A percentile compares a stretch with the other conserved stretches of the same genome.
phyloP scores from a whole-genome alignment of 2,113 vertebrate genomes.

The Trachemys scripta region DNA sequence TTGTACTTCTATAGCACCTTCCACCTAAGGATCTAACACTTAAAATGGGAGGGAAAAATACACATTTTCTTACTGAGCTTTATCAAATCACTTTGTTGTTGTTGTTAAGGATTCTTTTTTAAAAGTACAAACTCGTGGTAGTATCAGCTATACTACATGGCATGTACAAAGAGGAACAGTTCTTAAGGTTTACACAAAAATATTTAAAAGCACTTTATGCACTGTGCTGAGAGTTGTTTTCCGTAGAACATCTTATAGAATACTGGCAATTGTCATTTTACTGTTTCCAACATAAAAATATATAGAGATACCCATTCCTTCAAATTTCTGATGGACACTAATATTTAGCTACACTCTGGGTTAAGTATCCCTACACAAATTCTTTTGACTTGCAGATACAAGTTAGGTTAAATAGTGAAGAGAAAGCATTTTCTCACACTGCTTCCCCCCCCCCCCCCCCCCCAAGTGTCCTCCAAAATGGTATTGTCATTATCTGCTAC shows the following conservation, averaged over 20 bases:
- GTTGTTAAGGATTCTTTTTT: neutral
- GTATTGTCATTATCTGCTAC: neutral
- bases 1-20: neutral
- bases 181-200: slow-evolving; percentile 15
- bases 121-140: neutral
- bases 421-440: neutral
- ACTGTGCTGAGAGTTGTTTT: neutral
- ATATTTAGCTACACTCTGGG: neutral
- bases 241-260: neutral
- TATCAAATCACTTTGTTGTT: neutral
- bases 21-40: neutral
- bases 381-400: neutral
- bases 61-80: neutral
- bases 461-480: neutral
- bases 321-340: neutral
- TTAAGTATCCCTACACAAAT: neutral
- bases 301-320: neutral
- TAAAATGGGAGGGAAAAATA: rapidly evolving
- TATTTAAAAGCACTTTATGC: neutral
- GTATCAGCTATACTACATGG: neutral
- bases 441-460: rapidly evolving
- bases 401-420: slow-evolving; percentile 10
- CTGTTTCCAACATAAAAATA: neutral
- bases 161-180: neutral
- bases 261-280: neutral